Percentiles rank a stretch among this genome's conserved stretches.
These are phyloP conservation scores for Cyanoderma ruficeps DNA, from an alignment of 2,113 vertebrate species.

Conservation along the genomic window DNA sequence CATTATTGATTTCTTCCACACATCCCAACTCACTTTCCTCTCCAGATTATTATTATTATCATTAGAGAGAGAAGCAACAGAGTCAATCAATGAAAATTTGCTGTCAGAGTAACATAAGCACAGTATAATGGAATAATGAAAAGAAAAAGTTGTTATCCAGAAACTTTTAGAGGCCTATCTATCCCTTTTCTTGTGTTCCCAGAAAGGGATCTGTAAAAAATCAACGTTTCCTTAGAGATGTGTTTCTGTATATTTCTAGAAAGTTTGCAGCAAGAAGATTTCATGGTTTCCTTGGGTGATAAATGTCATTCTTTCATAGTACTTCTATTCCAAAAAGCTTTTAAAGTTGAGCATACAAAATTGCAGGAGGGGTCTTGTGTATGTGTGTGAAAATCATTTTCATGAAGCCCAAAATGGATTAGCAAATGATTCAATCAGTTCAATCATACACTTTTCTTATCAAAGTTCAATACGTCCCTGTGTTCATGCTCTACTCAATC, in stretches of 20 bases:
- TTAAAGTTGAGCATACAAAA: neutral
- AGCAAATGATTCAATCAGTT: neutral
- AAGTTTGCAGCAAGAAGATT: neutral
- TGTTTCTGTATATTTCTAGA: neutral
- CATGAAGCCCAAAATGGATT: neutral
- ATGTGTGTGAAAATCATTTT: neutral
- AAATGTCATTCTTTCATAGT: neutral
- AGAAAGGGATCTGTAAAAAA: neutral
- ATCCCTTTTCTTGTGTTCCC: neutral
- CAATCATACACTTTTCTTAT: neutral
- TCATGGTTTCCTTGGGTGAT: neutral
- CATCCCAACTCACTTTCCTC: neutral
- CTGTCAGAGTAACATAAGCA: neutral
- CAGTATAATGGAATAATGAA: neutral
- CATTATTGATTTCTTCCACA: neutral
- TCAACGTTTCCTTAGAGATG: neutral
- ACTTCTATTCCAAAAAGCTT: neutral
- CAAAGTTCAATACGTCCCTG: fast-evolving
- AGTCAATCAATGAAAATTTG: neutral
- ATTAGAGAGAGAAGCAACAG: neutral
- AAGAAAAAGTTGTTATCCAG: neutral
- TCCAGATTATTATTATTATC: neutral
- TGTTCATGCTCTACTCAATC: neutral
- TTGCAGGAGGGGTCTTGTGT: neutral
- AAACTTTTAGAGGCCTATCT: neutral